Conservation (phyloP, 2,797 vertebrate species). For the Clarias pachynema region DNA sequence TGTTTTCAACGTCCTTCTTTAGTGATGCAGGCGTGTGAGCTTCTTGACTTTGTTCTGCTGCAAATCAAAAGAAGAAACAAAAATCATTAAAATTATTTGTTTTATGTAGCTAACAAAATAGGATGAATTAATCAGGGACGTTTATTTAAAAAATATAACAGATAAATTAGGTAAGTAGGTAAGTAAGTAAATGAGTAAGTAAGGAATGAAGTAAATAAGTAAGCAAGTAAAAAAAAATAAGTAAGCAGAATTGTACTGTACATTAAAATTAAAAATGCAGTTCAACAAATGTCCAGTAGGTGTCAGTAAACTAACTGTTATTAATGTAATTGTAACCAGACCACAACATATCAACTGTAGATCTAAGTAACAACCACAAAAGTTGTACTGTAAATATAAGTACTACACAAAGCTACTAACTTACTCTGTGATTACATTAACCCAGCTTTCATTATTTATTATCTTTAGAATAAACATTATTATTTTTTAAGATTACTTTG, state of each 20-base stretch:
- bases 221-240: not conserved
- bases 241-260: not conserved
- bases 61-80: conserved; percentile 40
- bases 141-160: not conserved
- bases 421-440: not conserved
- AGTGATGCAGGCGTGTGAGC: conserved; percentile 83
- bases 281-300: conserved; percentile 60
- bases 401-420: not conserved
- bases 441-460: not conserved
- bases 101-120: not conserved
- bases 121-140: not conserved
- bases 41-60: conserved; percentile 88
- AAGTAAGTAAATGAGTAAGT: not conserved
- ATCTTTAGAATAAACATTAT: not conserved
- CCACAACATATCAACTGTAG: not conserved
- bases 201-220: not conserved
- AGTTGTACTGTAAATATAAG: not conserved
- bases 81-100: not conserved
- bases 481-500: not conserved
- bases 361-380: not conserved
- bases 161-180: not conserved
- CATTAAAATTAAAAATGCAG: conserved; percentile 2
- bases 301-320: conserved; percentile 60
- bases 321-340: not conserved
- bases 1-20: conserved; percentile 95